A percentile compares a stretch with the other conserved stretches of the same genome.
phyloP scores from a whole-genome alignment of 2,797 vertebrate species.

The Rhinatrema bivittatum region DNA sequence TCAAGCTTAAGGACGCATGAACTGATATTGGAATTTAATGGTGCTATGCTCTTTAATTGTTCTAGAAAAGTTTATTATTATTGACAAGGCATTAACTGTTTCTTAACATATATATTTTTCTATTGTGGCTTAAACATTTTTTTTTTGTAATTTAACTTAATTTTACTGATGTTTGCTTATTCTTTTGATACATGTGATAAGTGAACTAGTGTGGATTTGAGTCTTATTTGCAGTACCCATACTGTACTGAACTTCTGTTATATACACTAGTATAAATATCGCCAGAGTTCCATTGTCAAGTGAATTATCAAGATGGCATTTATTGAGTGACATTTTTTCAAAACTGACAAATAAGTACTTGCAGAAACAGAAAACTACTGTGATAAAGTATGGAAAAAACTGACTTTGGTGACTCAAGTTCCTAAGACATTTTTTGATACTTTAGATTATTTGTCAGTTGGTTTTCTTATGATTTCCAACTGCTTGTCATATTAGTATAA shows the following conservation, averaged over 20 bases:
- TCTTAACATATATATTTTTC: slow-evolving; percentile 37
- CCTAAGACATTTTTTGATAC: too few species aligned
- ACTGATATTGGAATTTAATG: slow-evolving; percentile 29
- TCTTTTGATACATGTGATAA: neutral
- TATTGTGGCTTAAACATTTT: slow-evolving; percentile 13
- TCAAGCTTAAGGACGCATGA: slow-evolving; percentile 61
- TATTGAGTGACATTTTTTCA: too few species aligned
- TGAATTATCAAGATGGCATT: too few species aligned
- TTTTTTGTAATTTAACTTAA: slow-evolving; percentile 49
- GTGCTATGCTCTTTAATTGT: slow-evolving; percentile 45
- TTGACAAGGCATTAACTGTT: slow-evolving; percentile 35
- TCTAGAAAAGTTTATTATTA: slow-evolving; percentile 29
- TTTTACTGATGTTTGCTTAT: slow-evolving; percentile 13
- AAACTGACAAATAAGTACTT: too few species aligned
- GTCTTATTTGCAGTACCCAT: slow-evolving; percentile 22
- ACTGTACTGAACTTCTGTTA: neutral
- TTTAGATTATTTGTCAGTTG: too few species aligned
- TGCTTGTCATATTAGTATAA: too few species aligned
- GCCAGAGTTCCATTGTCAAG: too few species aligned
- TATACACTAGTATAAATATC: too few species aligned
- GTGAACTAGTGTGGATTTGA: slow-evolving; percentile 2
- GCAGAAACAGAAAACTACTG: too few species aligned
- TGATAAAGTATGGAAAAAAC: too few species aligned
- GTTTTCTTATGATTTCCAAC: too few species aligned
- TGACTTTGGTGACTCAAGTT: too few species aligned